Conservation (phyloP, 2,113 vertebrate species). For the Rhineura floridana region DNA sequence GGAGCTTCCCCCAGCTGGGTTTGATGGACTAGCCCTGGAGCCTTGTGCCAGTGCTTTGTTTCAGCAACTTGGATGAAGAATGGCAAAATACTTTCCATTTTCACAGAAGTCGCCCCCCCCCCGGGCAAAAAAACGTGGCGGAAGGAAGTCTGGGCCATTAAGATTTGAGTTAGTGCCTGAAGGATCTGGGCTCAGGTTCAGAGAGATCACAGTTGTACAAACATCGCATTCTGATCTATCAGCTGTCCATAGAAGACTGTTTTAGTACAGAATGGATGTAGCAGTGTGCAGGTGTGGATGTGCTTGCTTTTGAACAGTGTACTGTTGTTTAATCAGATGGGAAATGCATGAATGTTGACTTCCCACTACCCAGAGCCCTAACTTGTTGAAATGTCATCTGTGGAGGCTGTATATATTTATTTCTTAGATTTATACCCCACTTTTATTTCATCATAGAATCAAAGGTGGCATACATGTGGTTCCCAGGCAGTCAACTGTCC, state of each 20-base stretch:
- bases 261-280: not conserved
- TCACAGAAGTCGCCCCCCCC: too few relatives aligned
- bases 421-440: too few relatives aligned
- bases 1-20: not conserved
- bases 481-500: too few relatives aligned
- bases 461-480: too few relatives aligned
- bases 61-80: not conserved
- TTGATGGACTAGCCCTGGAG: not conserved
- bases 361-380: not conserved
- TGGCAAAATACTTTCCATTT: not conserved
- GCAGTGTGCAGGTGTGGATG: not conserved
- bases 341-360: accelerated
- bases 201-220: not conserved
- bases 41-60: too few relatives aligned
- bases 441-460: too few relatives aligned
- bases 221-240: not conserved
- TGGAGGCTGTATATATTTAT: too few relatives aligned
- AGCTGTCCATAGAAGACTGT: not conserved
- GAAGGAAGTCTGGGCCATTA: not conserved
- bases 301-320: not conserved
- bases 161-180: not conserved
- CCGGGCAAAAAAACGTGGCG: too few relatives aligned
- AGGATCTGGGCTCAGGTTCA: not conserved
- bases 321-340: too few relatives aligned
- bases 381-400: accelerated